Evolutionary conservation across 2,797 vertebrate genomes (phyloP), one percentile per base, ranked within the genome.

Genomic region (Artibeus lituratus): DNA sequence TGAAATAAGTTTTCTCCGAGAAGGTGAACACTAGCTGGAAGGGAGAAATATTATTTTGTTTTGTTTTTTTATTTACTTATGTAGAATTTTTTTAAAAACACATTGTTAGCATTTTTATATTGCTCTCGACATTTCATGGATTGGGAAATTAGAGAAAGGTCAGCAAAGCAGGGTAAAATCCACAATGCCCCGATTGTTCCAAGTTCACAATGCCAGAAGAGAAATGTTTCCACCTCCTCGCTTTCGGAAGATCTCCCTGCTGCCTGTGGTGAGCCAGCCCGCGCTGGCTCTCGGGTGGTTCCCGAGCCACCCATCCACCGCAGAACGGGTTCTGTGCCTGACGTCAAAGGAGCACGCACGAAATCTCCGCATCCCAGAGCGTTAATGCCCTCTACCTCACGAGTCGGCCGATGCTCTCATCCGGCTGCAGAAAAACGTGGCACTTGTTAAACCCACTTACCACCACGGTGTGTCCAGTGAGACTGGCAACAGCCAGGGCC

Each of bases 151-250:
- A 87, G 42, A 90, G 69, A 51, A 87, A 95, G 73, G 69, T 85
- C 96, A 94, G 82, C 55, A 91, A 90, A 90, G 67, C 94, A 35
- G 62, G 55, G 69, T 19, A 77, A 67, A 69, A 69, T 10, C 51
- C 57, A 85, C 35, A 94, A 94, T 89, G 32, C 87, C 51, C 5
- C 37, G 35, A 95, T 94, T 95, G 93, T 96, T 94, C 59, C 10
- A 69, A 65, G 78, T 90, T 94, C 93, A 78, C 59, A 92, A 88
- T 44, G n/a, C 77, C 42, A 16, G 76, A 57, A 72, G 67, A 78
- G 81, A 77, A 94, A 92, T 85, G 49, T 77, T 92, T 93, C 81
- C 77, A 83, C 82, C 78, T 42, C 73, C 73, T 74, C 29, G 3
- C 35, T 87, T 90, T n/a, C 62, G n/a, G 85, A n/a, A 85, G 62